Conservation (phyloP, 2,113 vertebrate genomes). For the Coturnix japonica region DNA sequence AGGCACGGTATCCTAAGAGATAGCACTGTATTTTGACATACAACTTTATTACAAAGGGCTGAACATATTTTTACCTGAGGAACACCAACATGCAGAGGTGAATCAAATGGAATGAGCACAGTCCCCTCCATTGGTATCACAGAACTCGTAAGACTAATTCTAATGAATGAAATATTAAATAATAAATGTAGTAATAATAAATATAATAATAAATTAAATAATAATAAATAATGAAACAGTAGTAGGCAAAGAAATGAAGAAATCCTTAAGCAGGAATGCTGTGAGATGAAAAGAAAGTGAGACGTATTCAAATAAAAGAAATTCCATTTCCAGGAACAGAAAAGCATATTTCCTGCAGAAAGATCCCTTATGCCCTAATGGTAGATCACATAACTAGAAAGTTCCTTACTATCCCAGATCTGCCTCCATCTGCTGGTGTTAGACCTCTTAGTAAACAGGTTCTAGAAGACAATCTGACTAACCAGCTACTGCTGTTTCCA, state of each 20-base stretch:
- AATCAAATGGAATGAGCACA: neutral
- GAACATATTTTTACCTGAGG: neutral
- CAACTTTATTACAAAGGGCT: neutral
- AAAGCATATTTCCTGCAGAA: neutral
- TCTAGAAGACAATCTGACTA: slow-evolving; percentile 38
- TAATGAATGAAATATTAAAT: too few relatives aligned
- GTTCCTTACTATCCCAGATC: neutral
- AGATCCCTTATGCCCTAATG: neutral
- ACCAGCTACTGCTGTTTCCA: slow-evolving; percentile 4
- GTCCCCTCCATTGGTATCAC: fast-evolving
- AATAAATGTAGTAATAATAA: too few relatives aligned
- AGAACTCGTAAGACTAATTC: neutral
- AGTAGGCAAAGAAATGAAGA: neutral
- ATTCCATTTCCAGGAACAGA: neutral
- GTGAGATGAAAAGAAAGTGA: neutral
- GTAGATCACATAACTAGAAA: neutral
- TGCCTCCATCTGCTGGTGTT: neutral
- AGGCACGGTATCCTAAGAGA: neutral
- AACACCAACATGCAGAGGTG: neutral
- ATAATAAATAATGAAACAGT: neutral
- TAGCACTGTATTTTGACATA: neutral
- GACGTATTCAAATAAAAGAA: neutral
- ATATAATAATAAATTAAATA: too few relatives aligned
- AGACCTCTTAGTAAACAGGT: slow-evolving; percentile 9
- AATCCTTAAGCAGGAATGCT: neutral